These are phyloP conservation scores for Nicator chloris DNA, from an alignment of 2,113 vertebrate species.

Conservation along the genomic window DNA sequence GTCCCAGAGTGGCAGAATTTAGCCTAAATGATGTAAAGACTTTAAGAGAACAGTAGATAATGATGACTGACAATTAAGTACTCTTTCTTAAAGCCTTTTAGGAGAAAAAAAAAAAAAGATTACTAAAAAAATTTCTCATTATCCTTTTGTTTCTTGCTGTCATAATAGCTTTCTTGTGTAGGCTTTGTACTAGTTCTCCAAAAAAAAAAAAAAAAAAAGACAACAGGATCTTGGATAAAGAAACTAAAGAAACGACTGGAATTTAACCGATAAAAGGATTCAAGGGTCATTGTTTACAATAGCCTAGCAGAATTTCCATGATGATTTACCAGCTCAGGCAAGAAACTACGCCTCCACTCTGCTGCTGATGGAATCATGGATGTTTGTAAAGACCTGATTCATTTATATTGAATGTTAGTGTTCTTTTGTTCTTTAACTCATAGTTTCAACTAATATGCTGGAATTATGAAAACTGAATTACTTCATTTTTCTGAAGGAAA, in stretches of 20 bases:
- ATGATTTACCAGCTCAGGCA: background rate
- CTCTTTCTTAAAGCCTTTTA: constrained; percentile 37
- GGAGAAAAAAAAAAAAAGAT: background rate
- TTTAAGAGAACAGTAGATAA: constrained; percentile 24
- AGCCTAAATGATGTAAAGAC: constrained; percentile 21
- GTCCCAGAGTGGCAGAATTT: constrained; percentile 32
- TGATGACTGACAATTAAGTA: constrained; percentile 45
- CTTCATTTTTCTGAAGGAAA: background rate
- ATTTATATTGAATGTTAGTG: background rate
- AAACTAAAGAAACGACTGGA: background rate
- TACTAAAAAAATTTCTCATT: background rate
- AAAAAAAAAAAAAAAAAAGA: background rate
- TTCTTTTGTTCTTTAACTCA: background rate
- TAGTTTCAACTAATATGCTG: background rate
- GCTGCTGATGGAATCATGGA: background rate
- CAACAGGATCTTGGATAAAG: background rate
- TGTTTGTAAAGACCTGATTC: background rate
- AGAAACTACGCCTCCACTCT: background rate
- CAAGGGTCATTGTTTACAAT: background rate
- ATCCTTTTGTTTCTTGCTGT: constrained; percentile 59
- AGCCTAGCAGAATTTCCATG: background rate
- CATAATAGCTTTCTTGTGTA: constrained; percentile 50
- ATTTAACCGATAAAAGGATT: background rate
- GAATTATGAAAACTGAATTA: background rate
- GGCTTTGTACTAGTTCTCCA: constrained; percentile 25